A percentile compares a stretch with the other conserved stretches of the same genome.
These are phyloP conservation scores for Trichomalopsis sarcophagae DNA, from an alignment of 1,140 invertebrate genomes.

Conservation along the genomic window DNA sequence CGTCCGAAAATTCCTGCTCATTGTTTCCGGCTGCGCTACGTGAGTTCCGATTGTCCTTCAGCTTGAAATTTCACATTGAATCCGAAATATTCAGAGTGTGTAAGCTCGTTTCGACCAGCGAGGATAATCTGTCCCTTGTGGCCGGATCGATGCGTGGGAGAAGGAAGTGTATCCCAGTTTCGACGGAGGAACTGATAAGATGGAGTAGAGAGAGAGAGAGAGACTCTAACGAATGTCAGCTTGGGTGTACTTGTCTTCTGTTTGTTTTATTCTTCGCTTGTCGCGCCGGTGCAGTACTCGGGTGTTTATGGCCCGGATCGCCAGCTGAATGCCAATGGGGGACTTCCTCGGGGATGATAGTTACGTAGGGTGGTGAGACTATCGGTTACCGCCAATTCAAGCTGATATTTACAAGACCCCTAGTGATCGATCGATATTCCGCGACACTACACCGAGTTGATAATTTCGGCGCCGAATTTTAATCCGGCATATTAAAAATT, in stretches of 20 bases:
- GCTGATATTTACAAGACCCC: too few relatives aligned
- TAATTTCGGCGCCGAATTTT: too few relatives aligned
- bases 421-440: too few relatives aligned
- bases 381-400: too few relatives aligned
- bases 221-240: constrained; percentile 20
- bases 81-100: constrained; percentile 28
- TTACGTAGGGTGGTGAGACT: too few relatives aligned
- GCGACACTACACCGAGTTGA: too few relatives aligned
- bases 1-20: constrained; percentile 5
- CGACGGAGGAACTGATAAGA: constrained; percentile 35
- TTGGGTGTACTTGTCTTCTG: not conserved
- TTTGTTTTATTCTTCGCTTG: not conserved
- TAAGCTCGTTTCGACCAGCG: constrained; percentile 36
- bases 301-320: not conserved
- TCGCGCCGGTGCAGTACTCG: not conserved
- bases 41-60: not conserved
- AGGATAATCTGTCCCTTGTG: constrained; percentile 36
- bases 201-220: not conserved
- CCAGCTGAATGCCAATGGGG: not conserved
- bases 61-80: constrained; percentile 8
- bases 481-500: too few relatives aligned
- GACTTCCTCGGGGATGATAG: not conserved
- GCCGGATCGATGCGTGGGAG: constrained; percentile 25
- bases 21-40: not conserved
- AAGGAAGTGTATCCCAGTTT: constrained; percentile 12